These are phyloP conservation scores for Scyliorhinus canicula DNA, from an alignment of 2,797 vertebrate species.

Conservation along the genomic window DNA sequence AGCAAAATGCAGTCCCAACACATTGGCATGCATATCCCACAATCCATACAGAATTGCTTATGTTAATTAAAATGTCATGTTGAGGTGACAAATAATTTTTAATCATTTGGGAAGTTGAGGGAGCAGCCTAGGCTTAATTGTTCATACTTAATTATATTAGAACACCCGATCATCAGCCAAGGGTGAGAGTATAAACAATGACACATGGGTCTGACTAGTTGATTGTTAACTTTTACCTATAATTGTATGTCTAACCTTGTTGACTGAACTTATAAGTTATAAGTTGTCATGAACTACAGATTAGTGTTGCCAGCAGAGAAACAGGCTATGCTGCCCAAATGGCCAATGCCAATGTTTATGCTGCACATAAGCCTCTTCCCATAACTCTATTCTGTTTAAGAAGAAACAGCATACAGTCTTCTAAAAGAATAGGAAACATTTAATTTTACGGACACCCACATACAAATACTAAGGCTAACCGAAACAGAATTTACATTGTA, in stretches of 20 bases:
- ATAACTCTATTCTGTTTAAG: background rate
- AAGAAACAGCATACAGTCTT: background rate
- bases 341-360: too few relatives aligned
- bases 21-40: background rate
- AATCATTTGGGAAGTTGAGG: background rate
- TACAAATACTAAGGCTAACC: background rate
- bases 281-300: background rate
- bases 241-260: background rate
- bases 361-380: background rate
- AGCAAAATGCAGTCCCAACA: background rate
- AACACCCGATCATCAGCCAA: background rate
- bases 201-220: background rate
- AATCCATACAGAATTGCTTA: background rate
- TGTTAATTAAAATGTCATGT: background rate
- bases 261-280: background rate
- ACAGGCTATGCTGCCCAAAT: too few relatives aligned
- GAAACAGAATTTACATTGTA: background rate
- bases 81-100: background rate
- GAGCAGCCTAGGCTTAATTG: background rate
- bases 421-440: background rate
- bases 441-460: background rate
- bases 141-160: background rate
- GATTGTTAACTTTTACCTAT: too few relatives aligned
- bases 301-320: background rate
- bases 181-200: background rate